Percentiles rank a stretch among this genome's conserved stretches.
Conservation (phyloP, 2,888 invertebrate genomes). For the Cephus nigrinus region DNA sequence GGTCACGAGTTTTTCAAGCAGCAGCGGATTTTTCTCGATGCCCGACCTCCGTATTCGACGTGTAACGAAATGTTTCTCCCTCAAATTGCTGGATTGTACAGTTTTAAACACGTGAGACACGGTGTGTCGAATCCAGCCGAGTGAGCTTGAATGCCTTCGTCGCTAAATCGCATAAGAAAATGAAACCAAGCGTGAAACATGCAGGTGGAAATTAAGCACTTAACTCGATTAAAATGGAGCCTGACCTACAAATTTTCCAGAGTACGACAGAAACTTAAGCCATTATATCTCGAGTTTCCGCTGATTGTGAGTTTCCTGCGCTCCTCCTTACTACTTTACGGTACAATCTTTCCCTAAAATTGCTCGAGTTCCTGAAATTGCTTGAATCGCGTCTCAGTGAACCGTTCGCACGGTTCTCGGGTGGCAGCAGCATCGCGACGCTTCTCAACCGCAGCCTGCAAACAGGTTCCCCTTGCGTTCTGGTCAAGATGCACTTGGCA, state of each 20-base stretch:
- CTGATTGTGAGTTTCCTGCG: conserved; percentile 21
- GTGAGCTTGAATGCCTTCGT: background rate
- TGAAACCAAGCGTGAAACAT: conserved; percentile 7
- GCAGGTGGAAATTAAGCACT: background rate
- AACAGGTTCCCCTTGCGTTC: conserved; percentile 42
- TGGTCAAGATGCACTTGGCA: conserved; percentile 34
- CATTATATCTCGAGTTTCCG: conserved; percentile 44
- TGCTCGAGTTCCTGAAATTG: background rate
- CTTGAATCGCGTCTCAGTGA: background rate
- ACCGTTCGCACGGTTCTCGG: background rate
- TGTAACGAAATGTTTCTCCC: too few relatives aligned
- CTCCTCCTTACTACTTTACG: conserved; percentile 40
- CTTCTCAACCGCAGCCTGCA: background rate
- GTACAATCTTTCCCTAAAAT: conserved; percentile 39
- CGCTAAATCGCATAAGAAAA: conserved; percentile 14
- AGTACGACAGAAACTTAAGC: conserved; percentile 55
- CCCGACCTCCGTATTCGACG: too few relatives aligned
- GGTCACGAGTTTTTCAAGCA: too few relatives aligned
- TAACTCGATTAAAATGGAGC: conserved; percentile 13
- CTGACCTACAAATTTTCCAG: conserved; percentile 51
- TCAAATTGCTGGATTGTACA: too few relatives aligned
- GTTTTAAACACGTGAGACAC: too few relatives aligned
- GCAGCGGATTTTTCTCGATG: too few relatives aligned
- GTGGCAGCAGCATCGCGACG: background rate
- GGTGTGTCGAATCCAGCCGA: background rate